phyloP scores from a whole-genome alignment of 2,888 invertebrate species.

The Barypeithes pellucidus region DNA sequence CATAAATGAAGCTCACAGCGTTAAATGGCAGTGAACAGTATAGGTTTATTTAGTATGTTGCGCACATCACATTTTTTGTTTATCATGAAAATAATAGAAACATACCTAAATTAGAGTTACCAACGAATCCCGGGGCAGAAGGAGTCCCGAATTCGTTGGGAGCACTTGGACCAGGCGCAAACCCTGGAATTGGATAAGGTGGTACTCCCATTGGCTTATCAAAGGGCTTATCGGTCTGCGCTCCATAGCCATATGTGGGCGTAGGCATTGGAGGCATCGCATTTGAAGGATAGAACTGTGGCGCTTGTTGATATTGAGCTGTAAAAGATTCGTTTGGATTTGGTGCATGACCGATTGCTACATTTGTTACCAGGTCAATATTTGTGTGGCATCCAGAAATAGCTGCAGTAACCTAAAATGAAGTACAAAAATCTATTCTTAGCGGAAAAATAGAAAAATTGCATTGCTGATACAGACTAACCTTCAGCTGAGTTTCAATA shows the following conservation, averaged over 20 bases:
- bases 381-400: slow-evolving; percentile 1
- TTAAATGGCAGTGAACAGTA: too few species aligned
- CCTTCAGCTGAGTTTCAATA: slow-evolving; percentile 51
- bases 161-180: slow-evolving; percentile 5
- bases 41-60: too few species aligned
- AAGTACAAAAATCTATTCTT: too few species aligned
- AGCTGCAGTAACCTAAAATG: neutral
- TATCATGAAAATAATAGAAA: neutral
- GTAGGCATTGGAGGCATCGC: neutral
- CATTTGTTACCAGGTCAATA: neutral
- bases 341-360: neutral
- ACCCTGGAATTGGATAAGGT: neutral
- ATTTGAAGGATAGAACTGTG: neutral
- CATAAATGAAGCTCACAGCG: too few species aligned
- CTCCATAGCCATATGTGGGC: neutral
- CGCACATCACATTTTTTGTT: too few species aligned
- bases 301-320: neutral
- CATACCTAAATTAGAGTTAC: neutral
- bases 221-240: neutral
- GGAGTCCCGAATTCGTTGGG: neutral
- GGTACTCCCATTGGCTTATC: neutral
- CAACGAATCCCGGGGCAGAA: neutral
- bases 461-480: too few species aligned
- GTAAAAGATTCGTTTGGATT: neutral
- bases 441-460: neutral